Conservation (phyloP, 2,797 vertebrate genomes). For the Enteromius trimaculatus region DNA sequence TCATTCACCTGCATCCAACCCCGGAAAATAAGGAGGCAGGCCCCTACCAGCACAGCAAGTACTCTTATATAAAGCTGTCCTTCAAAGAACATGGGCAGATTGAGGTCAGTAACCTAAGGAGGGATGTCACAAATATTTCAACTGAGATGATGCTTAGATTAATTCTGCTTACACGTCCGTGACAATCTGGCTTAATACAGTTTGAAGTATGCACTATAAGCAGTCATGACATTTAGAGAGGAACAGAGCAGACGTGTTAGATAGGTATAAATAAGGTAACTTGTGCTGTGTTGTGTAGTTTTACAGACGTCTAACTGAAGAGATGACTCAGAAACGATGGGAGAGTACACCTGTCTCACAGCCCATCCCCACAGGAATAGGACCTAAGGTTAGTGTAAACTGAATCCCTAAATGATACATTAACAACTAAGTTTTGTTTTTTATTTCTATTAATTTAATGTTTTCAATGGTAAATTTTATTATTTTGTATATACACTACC, state of each 20-base stretch:
- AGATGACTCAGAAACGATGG: conserved; percentile 94
- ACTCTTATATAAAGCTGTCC: conserved; percentile 91
- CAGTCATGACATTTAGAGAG: background rate
- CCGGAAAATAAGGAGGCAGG: conserved; percentile 90
- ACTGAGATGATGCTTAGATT: conserved; percentile 13
- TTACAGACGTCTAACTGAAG: conserved; percentile 91
- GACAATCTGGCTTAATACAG: conserved; percentile 29
- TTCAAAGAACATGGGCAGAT: conserved; percentile 99
- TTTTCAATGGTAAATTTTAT: background rate
- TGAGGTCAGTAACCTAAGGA: conserved; percentile 79
- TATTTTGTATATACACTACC: background rate
- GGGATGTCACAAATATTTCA: conserved; percentile 13
- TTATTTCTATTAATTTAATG: background rate
- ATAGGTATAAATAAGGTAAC: background rate
- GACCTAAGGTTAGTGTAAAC: conserved; percentile 77
- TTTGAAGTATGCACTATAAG: background rate
- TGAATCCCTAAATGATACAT: background rate
- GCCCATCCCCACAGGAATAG: conserved; percentile 78
- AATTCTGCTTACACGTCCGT: background rate
- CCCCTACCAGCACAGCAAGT: conserved; percentile 94
- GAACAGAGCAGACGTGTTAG: background rate
- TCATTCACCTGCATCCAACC: conserved; percentile 88
- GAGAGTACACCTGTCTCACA: conserved; percentile 85
- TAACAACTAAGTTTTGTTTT: background rate
- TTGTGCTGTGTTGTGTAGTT: conserved; percentile 77